phyloP scores from a whole-genome alignment of 2,797 vertebrate genomes.

The Potorous gilbertii region DNA sequence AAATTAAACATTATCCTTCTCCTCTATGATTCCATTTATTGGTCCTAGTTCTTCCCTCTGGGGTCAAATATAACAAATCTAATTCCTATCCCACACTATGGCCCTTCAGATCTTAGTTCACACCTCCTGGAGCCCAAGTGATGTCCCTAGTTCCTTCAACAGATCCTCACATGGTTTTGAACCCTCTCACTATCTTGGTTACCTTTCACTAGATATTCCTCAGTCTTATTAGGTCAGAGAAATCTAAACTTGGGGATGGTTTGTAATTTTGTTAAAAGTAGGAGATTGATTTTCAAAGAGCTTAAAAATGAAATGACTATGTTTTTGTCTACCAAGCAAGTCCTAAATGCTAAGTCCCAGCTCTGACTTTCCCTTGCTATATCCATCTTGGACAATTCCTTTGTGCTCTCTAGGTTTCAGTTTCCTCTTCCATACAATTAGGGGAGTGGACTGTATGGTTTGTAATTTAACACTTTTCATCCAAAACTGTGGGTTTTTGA shows the following conservation, averaged over 20 bases:
- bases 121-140: not conserved
- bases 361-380: not conserved
- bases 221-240: not conserved
- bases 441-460: not conserved
- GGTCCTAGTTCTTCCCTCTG: not conserved
- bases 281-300: not conserved
- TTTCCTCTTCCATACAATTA: not conserved
- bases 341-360: not conserved
- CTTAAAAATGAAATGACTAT: not conserved
- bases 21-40: not conserved
- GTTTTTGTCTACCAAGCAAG: not conserved
- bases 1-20: too few relatives aligned
- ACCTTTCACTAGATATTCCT: not conserved
- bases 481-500: not conserved
- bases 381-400: not conserved
- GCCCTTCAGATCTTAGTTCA: not conserved
- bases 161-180: not conserved
- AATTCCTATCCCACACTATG: not conserved
- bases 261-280: not conserved
- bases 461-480: not conserved
- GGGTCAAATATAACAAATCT: not conserved
- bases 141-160: not conserved
- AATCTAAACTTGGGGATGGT: not conserved
- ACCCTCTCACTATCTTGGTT: not conserved
- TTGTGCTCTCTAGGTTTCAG: not conserved